Percentiles rank a stretch among this genome's conserved stretches.
Evolutionary conservation across 2,888 invertebrate genomes (phyloP).

Genomic region (Tanypteryx hageni): DNA sequence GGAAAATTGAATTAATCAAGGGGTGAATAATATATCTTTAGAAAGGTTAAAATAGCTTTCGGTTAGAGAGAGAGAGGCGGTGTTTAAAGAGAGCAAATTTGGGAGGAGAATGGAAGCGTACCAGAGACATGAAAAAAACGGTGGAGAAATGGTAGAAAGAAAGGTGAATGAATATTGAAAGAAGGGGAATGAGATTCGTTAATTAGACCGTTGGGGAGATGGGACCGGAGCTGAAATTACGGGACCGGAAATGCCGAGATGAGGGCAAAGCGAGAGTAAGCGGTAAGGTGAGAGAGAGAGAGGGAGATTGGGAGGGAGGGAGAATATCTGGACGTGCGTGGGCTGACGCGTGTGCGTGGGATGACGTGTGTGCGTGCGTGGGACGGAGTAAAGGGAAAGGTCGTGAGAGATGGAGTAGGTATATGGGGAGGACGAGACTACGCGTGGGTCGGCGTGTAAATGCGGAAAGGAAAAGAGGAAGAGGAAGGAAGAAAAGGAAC

Average conservation of each 20-base stretch:
- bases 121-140: too few relatives aligned
- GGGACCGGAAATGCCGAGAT: background rate
- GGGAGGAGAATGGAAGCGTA: too few relatives aligned
- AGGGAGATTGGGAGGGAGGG: background rate
- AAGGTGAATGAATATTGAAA: too few relatives aligned
- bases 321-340: background rate
- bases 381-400: slow-evolving; percentile 1
- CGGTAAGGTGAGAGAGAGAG: background rate
- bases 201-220: background rate
- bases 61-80: too few relatives aligned
- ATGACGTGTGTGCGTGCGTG: background rate
- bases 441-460: slow-evolving; percentile 34
- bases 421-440: background rate
- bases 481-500: background rate
- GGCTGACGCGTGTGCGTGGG: background rate
- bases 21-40: too few relatives aligned
- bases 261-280: background rate
- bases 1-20: too few relatives aligned
- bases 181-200: too few relatives aligned
- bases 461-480: background rate
- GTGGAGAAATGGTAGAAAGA: too few relatives aligned
- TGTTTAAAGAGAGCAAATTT: too few relatives aligned
- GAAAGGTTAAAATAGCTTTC: too few relatives aligned
- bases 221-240: background rate
- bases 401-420: background rate